Conservation (phyloP, 2,888 invertebrate genomes). For the Phyllotreta cruciferae region DNA sequence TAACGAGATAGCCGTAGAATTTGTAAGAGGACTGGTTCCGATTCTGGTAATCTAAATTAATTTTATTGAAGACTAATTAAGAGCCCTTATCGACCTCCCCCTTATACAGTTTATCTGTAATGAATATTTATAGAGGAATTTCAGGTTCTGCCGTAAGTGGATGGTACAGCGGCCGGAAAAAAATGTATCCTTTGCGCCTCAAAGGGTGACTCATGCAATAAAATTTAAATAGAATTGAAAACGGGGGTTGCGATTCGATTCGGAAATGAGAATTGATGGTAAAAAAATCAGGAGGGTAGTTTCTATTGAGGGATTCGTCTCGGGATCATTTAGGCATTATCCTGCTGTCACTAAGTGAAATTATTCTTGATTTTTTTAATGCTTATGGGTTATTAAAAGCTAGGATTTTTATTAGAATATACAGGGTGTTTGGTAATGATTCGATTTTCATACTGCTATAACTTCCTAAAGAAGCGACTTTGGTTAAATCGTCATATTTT, state of each 20-base stretch:
- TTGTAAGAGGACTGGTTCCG: conserved; percentile 45
- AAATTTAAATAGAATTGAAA: conserved; percentile 29
- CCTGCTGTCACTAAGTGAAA: too few species aligned
- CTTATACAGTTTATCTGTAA: conserved; percentile 49
- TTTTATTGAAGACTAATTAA: conserved; percentile 53
- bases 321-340: too few species aligned
- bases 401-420: too few species aligned
- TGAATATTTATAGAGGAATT: conserved; percentile 49
- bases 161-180: conserved; percentile 24
- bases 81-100: conserved; percentile 51
- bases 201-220: conserved; percentile 27
- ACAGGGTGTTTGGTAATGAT: too few species aligned
- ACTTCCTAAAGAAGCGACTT: too few species aligned
- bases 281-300: not conserved
- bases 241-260: conserved; percentile 8
- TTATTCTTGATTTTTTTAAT: too few species aligned
- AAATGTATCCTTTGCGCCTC: conserved; percentile 9
- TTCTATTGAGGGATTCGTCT: too few species aligned
- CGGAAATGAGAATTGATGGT: conserved; percentile 26
- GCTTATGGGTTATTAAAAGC: too few species aligned
- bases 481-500: too few species aligned
- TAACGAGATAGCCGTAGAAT: conserved; percentile 47
- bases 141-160: conserved; percentile 33
- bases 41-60: conserved; percentile 48
- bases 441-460: too few species aligned